Evolutionary conservation across 2,113 vertebrate species (phyloP).

Genomic region (Collichthys lucidus): DNA sequence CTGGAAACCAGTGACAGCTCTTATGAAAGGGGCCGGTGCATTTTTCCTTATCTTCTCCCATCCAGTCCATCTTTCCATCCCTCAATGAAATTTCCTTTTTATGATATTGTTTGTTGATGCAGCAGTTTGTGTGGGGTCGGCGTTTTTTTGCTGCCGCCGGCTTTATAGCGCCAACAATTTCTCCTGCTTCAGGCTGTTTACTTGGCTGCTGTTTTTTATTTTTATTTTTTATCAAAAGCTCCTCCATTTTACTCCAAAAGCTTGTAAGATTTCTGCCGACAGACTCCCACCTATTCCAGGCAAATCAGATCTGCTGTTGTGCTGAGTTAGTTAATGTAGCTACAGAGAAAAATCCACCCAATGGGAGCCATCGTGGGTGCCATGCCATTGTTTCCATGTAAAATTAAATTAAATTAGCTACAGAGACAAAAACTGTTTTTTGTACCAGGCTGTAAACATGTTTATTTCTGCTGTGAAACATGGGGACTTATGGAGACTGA

Average conservation of each 20-base stretch:
- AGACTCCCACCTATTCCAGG: not conserved
- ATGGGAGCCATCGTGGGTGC: not conserved
- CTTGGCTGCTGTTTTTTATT: constrained; percentile 26
- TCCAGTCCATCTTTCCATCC: constrained; percentile 30
- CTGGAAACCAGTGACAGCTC: not conserved
- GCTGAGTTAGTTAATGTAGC: not conserved
- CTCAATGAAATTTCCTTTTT: constrained; percentile 30
- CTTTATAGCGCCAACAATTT: constrained; percentile 52
- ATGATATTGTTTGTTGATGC: constrained; percentile 57
- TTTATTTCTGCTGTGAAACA: too few species aligned
- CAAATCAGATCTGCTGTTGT: constrained; percentile 12
- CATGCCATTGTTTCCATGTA: too few species aligned
- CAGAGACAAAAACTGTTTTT: too few species aligned
- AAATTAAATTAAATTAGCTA: too few species aligned
- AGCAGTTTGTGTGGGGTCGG: constrained; percentile 41
- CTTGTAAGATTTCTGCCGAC: constrained; percentile 29
- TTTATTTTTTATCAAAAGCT: constrained; percentile 33
- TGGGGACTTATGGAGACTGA: too few species aligned
- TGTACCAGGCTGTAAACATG: too few species aligned
- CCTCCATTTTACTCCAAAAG: constrained; percentile 36
- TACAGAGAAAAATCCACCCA: not conserved
- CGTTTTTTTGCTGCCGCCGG: constrained; percentile 31
- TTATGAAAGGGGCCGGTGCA: not conserved
- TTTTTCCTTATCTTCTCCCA: constrained; percentile 8
- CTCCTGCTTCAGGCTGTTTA: constrained; percentile 58